These are phyloP conservation scores for Noturus placidus DNA, from an alignment of 2,113 vertebrate species.

Conservation along the genomic window DNA sequence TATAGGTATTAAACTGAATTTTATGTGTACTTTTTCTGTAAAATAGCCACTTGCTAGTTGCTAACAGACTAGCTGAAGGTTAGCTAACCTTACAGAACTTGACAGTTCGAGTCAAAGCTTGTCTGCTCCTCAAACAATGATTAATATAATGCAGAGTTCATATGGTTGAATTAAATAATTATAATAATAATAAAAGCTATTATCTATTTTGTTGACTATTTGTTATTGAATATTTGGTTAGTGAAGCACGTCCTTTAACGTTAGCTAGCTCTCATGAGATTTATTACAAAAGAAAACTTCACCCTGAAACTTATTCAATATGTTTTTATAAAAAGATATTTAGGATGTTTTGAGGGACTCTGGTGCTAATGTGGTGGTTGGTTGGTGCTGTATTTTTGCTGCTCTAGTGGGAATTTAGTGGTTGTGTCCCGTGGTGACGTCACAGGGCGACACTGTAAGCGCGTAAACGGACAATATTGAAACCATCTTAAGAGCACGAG, in stretches of 20 bases:
- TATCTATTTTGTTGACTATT: not conserved
- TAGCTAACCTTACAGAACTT: slow-evolving; percentile 19
- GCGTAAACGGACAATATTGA: not conserved
- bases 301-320: not conserved
- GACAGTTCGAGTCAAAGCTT: slow-evolving; percentile 24
- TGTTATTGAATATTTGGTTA: not conserved
- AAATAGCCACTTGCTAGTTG: slow-evolving; percentile 35
- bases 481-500: not conserved
- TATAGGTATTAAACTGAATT: slow-evolving; percentile 78
- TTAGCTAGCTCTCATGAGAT: not conserved
- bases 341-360: not conserved
- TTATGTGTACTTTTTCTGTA: not conserved
- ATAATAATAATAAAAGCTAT: not conserved
- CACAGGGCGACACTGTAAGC: not conserved
- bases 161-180: not conserved
- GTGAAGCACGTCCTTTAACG: not conserved
- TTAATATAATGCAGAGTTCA: not conserved
- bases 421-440: not conserved
- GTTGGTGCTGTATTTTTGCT: not conserved
- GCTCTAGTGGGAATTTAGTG: not conserved
- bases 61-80: slow-evolving; percentile 23
- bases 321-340: not conserved
- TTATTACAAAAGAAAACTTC: no score
- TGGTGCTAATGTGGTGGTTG: not conserved
- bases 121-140: not conserved